Percentiles rank a stretch among this genome's conserved stretches.
Conservation (phyloP, 2,888 invertebrate species). For the Ashinkailepas kermadecensis region DNA sequence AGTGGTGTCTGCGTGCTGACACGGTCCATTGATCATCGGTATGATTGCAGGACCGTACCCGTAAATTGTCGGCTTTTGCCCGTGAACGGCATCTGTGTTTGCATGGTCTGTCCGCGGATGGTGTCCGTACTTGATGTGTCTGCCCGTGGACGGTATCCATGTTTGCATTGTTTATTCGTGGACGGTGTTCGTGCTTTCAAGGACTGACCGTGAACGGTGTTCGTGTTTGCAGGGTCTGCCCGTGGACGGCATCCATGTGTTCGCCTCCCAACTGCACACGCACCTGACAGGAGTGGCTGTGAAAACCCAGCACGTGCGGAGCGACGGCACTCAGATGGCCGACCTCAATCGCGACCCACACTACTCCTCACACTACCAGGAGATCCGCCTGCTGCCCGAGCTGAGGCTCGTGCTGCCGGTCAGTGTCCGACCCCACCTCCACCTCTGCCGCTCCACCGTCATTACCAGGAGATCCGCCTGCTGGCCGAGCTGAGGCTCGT, state of each 20-base stretch:
- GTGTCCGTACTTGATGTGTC: too few species aligned
- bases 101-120: too few species aligned
- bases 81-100: too few species aligned
- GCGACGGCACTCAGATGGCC: slow-evolving; percentile 67
- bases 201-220: not conserved
- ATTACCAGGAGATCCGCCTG: slow-evolving; percentile 93
- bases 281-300: slow-evolving; percentile 83
- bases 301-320: slow-evolving; percentile 72
- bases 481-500: slow-evolving; percentile 70
- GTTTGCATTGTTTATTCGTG: too few species aligned
- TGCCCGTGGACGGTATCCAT: too few species aligned
- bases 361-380: slow-evolving; percentile 97
- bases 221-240: slow-evolving; percentile 58
- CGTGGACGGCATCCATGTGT: slow-evolving; percentile 73
- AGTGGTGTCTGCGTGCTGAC: too few species aligned
- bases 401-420: slow-evolving; percentile 78
- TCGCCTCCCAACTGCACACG: slow-evolving; percentile 95
- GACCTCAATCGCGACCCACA: slow-evolving; percentile 85
- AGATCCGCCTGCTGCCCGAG: slow-evolving; percentile 74
- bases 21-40: too few species aligned
- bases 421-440: slow-evolving; percentile 38
- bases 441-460: slow-evolving; percentile 40
- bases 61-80: too few species aligned
- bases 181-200: not conserved
- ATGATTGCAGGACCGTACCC: too few species aligned